These are phyloP conservation scores for Cordylochernes scorpioides DNA, from an alignment of 2,888 invertebrate genomes.

Conservation along the genomic window DNA sequence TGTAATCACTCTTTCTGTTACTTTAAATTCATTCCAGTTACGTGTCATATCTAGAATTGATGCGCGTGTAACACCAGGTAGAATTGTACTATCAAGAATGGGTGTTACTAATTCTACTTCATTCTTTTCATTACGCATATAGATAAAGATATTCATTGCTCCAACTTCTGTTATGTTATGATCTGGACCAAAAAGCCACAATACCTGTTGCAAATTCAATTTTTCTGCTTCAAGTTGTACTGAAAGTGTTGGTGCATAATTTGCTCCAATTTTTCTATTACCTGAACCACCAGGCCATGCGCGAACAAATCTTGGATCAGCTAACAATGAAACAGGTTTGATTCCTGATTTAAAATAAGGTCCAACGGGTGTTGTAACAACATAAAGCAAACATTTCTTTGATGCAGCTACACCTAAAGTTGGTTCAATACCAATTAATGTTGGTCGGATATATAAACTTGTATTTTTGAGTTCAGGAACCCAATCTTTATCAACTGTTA, in stretches of 20 bases:
- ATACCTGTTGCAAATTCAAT: constrained; percentile 61
- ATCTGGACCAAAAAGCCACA: constrained; percentile 82
- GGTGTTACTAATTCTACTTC: constrained; percentile 75
- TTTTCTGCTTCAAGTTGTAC: constrained; percentile 37
- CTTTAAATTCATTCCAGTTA: constrained; percentile 40
- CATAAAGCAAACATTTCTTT: constrained; percentile 62
- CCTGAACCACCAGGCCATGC: constrained; percentile 73
- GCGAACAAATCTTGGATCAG: constrained; percentile 52
- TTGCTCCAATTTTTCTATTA: too few species aligned
- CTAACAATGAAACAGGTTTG: constrained; percentile 53
- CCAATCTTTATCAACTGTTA: constrained; percentile 88
- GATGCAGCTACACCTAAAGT: constrained; percentile 68
- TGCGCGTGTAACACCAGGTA: constrained; percentile 66
- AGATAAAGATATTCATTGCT: constrained; percentile 91
- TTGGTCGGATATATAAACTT: constrained; percentile 83
- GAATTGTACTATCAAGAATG: constrained; percentile 64
- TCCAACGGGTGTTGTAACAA: constrained; percentile 75
- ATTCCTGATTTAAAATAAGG: constrained; percentile 52
- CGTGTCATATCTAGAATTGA: constrained; percentile 23
- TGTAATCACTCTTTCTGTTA: constrained; percentile 48
- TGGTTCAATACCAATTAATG: constrained; percentile 80
- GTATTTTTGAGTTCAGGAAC: constrained; percentile 61
- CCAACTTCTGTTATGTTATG: constrained; percentile 85
- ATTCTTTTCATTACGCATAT: constrained; percentile 50
- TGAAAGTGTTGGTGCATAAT: constrained; percentile 28